These are phyloP conservation scores for Chamaedrilus cognettii DNA, from an alignment of 2,888 invertebrate genomes.

Conservation along the genomic window DNA sequence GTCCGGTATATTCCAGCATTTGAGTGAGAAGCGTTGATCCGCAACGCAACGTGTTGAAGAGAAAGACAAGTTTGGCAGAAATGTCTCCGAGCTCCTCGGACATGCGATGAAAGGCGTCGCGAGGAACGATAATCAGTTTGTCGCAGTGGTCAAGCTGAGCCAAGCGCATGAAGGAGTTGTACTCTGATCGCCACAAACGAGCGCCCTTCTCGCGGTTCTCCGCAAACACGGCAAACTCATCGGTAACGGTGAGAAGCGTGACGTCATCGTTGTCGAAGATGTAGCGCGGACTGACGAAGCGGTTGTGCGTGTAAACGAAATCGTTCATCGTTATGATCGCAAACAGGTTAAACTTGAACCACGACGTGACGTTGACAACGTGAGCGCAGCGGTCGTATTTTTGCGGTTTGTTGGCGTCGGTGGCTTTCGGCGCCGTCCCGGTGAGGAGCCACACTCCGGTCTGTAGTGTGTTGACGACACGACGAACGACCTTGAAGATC, in stretches of 20 bases:
- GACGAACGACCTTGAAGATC: too few species aligned
- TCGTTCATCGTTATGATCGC: neutral
- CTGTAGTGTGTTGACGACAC: too few species aligned
- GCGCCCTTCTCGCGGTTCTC: constrained; percentile 8
- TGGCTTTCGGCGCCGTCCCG: neutral
- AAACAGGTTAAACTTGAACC: neutral
- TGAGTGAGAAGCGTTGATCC: constrained; percentile 31
- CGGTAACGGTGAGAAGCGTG: constrained; percentile 10
- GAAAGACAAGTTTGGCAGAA: constrained; percentile 21
- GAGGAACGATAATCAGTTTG: constrained; percentile 3
- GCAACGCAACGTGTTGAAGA: constrained; percentile 30
- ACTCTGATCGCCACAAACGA: constrained; percentile 12
- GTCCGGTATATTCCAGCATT: constrained; percentile 26
- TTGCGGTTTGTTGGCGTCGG: neutral
- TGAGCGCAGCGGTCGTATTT: constrained; percentile 4
- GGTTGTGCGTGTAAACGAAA: constrained; percentile 16
- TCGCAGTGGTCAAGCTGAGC: constrained; percentile 10
- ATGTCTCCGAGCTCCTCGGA: constrained; percentile 30
- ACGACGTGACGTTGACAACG: constrained; percentile 1
- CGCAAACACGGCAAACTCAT: constrained; percentile 10
- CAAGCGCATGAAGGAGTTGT: constrained; percentile 8
- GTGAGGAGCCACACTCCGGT: neutral
- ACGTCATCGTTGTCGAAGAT: constrained; percentile 19
- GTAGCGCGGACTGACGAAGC: constrained; percentile 16
- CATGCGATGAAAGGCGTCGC: constrained; percentile 8